Base-by-base conservation (phyloP, 2,888 invertebrate genomes). In the Dolichomitus sp. region DNA sequence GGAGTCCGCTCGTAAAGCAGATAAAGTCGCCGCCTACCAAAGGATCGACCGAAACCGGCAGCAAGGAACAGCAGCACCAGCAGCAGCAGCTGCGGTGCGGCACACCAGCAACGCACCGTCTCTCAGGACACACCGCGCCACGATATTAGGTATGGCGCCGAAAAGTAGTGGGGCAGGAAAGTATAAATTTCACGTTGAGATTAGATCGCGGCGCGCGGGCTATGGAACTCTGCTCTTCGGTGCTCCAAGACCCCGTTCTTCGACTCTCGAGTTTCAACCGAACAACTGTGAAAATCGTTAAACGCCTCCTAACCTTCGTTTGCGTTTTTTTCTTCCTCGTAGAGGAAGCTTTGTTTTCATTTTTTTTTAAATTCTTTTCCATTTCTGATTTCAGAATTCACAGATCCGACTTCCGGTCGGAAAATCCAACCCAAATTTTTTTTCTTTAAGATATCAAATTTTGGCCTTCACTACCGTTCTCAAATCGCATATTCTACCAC, bases 21-120 rank as follows among this genome's bases (percentile, higher is more conserved):
- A 92, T 92, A 92, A 92, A 93, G 93, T 93, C 91, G 91, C 93
- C 93, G 93, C 93, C 93, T 93, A 93, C 93, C 91, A 91, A 90
- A 92, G 88, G 91, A 91, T 90, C 90, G 90, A 91, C 91, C 90
- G 92, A 92, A 92, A 81, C 86, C 85, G 84, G 85, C 86, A 85
- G 86, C 86, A 83, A 80, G 80, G 77, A 83, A 83, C 83, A 83
- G 83, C 83, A 83, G 80, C 81, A 65, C 40, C 54, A 76, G 72
- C 75, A 66, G 40, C 91, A 89, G 90, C 89, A 69, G 68, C 76
- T 59, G 66, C 33, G 70, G 66, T 76, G 66, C 79, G 75, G 72
- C 63, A 59, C 57, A 82, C 69, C 78, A 27, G 54, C 74, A 74
- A 69, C 73, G 74, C 81, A 68, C 57, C 59, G 33, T 19, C 66